A percentile compares a stretch with the other conserved stretches of the same genome.
phyloP scores from a whole-genome alignment of 1,140 invertebrate genomes.

The Vanessa tameamea region DNA sequence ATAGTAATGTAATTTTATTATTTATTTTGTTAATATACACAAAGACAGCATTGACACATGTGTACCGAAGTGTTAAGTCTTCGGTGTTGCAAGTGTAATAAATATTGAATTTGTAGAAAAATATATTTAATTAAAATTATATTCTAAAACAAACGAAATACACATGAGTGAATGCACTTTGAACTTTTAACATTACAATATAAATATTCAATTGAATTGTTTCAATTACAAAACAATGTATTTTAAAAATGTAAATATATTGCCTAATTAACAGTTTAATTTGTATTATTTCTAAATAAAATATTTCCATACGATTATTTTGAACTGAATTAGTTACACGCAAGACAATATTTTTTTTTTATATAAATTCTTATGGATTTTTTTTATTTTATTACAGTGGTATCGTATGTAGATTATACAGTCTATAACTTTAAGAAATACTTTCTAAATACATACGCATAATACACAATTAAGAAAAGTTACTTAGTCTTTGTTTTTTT shows the following conservation, averaged over 20 bases:
- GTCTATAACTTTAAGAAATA: not conserved
- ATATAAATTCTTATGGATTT: not conserved
- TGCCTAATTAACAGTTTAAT: conserved; percentile 29
- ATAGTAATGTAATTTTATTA: conserved; percentile 49
- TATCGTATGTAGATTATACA: not conserved
- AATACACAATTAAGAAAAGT: not conserved
- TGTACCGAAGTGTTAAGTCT: conserved; percentile 8
- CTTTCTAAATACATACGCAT: not conserved
- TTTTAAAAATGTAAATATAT: conserved; percentile 45
- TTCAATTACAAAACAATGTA: conserved; percentile 33
- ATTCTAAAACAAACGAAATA: conserved; percentile 25
- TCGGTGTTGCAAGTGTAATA: not conserved
- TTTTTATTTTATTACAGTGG: not conserved
- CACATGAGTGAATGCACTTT: conserved; percentile 24
- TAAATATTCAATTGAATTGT: conserved; percentile 26
- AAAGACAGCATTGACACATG: conserved; percentile 15
- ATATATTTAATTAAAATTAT: conserved; percentile 25
- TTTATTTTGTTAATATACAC: conserved; percentile 6
- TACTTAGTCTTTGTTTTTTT: not conserved
- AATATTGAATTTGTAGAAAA: not conserved
- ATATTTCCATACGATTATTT: not conserved
- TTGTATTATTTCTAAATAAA: conserved; percentile 25
- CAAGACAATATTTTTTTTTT: not conserved
- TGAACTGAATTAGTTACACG: not conserved
- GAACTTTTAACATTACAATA: conserved; percentile 31